Base-by-base conservation (phyloP, 2,888 invertebrate genomes). In the Seladonia tumulorum region DNA sequence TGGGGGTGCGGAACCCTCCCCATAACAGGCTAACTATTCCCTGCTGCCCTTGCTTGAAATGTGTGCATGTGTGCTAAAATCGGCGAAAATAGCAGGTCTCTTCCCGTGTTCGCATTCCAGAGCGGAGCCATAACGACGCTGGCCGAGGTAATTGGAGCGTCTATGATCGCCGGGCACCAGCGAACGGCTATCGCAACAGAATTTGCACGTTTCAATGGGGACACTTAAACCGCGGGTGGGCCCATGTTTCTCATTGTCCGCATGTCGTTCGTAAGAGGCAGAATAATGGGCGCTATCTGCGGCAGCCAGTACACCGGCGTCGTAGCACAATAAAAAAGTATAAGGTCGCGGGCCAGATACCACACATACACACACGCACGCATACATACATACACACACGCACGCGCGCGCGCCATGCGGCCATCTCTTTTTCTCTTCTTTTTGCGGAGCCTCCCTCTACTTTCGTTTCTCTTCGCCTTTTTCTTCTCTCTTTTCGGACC, bases 231-330 rank as follows among this genome's bases (percentile, higher is more conserved):
- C 86, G 82, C 90, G 90, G 90, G 90, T 90, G 90, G 88, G 89
- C 83, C 85, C 87, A 84, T 90, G 86, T 90, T 87, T 87, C 89
- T 90, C 87, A 89, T 90, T 86, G 90, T 89, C 87, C 85, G 88
- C 89, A 89, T 89, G 89, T 90, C 87, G 89, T 83, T 92, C 86
- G 90, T 88, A 91, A 87, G 91, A 88, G 87, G 86, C 86, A 89
- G 90, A 92, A 91, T 90, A 91, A 92, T 92, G 90, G 89, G 83
- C 85, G 87, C 86, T 89, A 88, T 91, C 88, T 84, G 87, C 82
- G 72, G 86, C 90, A 83, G 88, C 68, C 87, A 87, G 72, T 83
- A 72, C 82, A 83, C 79, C 82, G 60, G 79, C 79, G 82, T 73
- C 76, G 86, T 81, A 79, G 82, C 74, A 87, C 77, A 81, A 87